These are phyloP conservation scores for Artemisiospiza belli DNA, from an alignment of 2,113 vertebrate species.

Conservation along the genomic window DNA sequence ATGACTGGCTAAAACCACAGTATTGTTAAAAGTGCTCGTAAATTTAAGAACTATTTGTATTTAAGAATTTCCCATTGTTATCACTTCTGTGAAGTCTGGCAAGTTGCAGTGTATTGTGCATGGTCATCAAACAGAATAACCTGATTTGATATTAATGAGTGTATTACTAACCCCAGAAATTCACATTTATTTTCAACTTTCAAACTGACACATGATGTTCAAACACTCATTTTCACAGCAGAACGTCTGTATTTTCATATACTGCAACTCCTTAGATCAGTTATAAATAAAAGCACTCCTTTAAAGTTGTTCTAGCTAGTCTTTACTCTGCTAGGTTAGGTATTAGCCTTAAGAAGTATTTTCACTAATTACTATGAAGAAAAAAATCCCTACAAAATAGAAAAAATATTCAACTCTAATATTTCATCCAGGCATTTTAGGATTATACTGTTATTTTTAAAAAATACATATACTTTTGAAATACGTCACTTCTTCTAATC, in stretches of 20 bases:
- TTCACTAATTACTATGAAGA: neutral
- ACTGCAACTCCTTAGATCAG: neutral
- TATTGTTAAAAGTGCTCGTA: neutral
- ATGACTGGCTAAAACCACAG: neutral
- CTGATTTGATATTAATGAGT: neutral
- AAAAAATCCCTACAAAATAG: neutral
- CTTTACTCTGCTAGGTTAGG: neutral
- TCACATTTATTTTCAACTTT: neutral
- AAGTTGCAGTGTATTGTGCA: neutral
- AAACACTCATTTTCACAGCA: neutral
- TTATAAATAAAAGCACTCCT: neutral
- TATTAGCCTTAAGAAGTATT: neutral
- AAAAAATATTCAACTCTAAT: neutral
- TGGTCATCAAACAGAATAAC: neutral
- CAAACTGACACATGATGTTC: neutral
- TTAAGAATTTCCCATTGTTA: neutral
- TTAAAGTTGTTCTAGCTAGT: neutral
- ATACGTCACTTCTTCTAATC: neutral
- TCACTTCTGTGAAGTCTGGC: neutral
- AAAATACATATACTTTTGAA: neutral
- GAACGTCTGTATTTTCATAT: neutral
- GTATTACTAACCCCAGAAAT: neutral
- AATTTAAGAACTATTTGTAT: neutral
- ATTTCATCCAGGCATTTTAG: neutral
- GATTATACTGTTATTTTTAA: neutral